phyloP scores from a whole-genome alignment of 2,888 invertebrate species.

The Gari tellinella region DNA sequence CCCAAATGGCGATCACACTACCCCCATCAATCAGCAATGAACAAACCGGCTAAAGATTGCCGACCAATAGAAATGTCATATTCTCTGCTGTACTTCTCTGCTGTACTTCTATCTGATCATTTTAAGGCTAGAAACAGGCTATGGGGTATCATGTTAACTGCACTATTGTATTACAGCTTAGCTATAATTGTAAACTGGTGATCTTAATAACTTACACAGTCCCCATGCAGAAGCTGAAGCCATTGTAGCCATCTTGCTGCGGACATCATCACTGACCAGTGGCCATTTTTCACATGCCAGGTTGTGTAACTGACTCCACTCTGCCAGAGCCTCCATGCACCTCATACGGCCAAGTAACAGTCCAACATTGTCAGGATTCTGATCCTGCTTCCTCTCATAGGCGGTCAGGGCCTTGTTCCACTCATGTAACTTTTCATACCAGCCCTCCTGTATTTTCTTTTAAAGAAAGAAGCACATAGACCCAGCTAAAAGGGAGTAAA shows the following conservation, averaged over 20 bases:
- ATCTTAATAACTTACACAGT: conserved; percentile 85
- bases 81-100: too few species aligned
- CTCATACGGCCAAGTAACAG: conserved; percentile 94
- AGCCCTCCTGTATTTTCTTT: conserved; percentile 90
- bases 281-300: conserved; percentile 93
- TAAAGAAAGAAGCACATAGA: too few species aligned
- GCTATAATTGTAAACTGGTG: not conserved
- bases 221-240: conserved; percentile 98
- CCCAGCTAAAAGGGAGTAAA: too few species aligned
- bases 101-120: too few species aligned
- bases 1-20: too few species aligned
- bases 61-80: too few species aligned
- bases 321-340: conserved; percentile 97
- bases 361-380: conserved; percentile 77
- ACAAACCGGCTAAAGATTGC: too few species aligned
- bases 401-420: conserved; percentile 98
- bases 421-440: conserved; percentile 99
- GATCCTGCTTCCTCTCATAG: conserved; percentile 90
- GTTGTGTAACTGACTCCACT: conserved; percentile 94
- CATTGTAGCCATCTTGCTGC: conserved; percentile 91
- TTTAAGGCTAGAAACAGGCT: too few species aligned
- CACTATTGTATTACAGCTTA: too few species aligned
- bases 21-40: too few species aligned
- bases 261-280: conserved; percentile 85
- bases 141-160: too few species aligned